Conservation (phyloP, 2,113 vertebrate genomes). For the Tursiops truncatus region DNA sequence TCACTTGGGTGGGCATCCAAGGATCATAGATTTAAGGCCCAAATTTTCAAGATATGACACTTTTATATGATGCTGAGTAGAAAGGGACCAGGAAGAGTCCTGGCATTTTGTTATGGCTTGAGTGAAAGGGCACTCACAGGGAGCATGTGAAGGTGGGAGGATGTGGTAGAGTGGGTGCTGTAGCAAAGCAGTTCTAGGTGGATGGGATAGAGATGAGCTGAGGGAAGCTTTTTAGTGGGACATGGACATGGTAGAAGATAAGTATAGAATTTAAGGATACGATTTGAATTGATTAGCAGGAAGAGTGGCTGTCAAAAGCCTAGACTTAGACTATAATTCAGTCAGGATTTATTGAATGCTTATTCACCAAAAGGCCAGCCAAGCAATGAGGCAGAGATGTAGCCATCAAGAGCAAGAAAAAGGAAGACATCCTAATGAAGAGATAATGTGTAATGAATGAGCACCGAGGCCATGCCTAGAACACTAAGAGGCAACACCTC, state of each 20-base stretch:
- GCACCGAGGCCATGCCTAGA: not conserved
- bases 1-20: not conserved
- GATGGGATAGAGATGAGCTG: not conserved
- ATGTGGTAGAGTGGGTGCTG: not conserved
- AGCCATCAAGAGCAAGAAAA: constrained; percentile 18
- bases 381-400: constrained; percentile 52
- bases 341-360: constrained; percentile 56
- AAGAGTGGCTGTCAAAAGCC: constrained; percentile 44
- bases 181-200: not conserved
- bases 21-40: not conserved
- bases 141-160: not conserved
- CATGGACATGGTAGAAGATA: not conserved
- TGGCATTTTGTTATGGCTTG: not conserved
- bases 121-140: not conserved
- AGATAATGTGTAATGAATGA: not conserved
- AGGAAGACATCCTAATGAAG: constrained; percentile 23
- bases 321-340: constrained; percentile 53
- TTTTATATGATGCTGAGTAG: not conserved
- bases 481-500: not conserved
- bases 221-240: not conserved
- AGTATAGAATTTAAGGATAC: not conserved
- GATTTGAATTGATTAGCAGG: constrained; percentile 21
- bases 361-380: constrained; percentile 59
- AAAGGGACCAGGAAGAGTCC: not conserved
- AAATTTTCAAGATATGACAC: not conserved